phyloP scores from a whole-genome alignment of 2,113 vertebrate genomes.

The Lontra canadensis region DNA sequence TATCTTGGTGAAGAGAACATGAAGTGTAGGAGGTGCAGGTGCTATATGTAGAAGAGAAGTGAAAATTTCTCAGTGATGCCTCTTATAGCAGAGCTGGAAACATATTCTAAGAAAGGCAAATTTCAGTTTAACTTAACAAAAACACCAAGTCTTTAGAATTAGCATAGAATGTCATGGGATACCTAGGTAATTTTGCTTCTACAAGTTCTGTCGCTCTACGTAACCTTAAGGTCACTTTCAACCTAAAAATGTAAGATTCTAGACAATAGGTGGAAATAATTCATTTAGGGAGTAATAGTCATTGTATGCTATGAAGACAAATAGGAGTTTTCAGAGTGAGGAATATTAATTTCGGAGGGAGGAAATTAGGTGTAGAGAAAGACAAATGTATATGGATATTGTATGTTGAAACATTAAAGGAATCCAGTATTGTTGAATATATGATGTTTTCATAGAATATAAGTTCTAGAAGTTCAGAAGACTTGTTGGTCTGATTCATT shows the following conservation, averaged over 20 bases:
- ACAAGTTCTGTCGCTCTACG: background rate
- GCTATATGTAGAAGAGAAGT: background rate
- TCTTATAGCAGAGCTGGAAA: background rate
- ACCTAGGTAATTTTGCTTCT: background rate
- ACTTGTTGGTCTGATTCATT: background rate
- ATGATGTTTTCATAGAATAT: background rate
- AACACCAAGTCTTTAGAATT: background rate
- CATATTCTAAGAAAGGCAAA: background rate
- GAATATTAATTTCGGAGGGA: background rate
- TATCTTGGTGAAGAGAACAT: background rate
- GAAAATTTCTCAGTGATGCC: background rate
- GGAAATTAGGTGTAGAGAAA: background rate
- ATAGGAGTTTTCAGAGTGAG: background rate
- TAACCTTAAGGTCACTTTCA: background rate
- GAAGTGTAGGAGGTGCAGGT: background rate
- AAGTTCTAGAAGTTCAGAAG: background rate
- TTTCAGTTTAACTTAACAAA: background rate
- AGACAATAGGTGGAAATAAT: background rate
- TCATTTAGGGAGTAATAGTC: background rate
- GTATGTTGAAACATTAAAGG: background rate
- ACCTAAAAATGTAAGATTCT: background rate
- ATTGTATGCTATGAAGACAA: background rate
- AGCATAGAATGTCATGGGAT: background rate
- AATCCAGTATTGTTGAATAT: background rate
- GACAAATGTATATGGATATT: background rate